Evolutionary conservation across 2,888 invertebrate genomes (phyloP).

Genomic region (Lottia scabra): DNA sequence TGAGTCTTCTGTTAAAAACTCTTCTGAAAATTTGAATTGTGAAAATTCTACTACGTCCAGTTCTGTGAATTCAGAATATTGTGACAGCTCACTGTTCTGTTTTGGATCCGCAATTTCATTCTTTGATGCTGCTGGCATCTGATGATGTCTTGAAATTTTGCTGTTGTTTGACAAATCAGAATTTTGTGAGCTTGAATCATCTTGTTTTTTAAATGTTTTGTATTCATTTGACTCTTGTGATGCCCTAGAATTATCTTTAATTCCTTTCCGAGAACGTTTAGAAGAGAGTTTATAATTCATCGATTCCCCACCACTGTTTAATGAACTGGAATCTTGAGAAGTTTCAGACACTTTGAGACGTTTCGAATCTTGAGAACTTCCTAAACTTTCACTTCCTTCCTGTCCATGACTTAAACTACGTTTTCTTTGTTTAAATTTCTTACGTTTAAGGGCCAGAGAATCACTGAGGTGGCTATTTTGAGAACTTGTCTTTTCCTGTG

Average conservation of each 20-base stretch:
- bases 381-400: not conserved
- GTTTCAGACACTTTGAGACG: not conserved
- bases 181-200: not conserved
- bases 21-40: slow-evolving; percentile 33
- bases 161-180: not conserved
- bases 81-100: not conserved
- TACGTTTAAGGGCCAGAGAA: not conserved
- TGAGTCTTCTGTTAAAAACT: slow-evolving; percentile 26
- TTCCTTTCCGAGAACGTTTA: not conserved
- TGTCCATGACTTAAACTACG: not conserved
- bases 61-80: slow-evolving; percentile 34
- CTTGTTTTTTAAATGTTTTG: not conserved
- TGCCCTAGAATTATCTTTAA: not conserved
- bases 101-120: not conserved
- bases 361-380: not conserved
- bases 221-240: not conserved
- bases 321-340: not conserved
- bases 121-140: not conserved
- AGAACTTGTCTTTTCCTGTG: no score
- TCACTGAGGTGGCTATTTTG: no score
- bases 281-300: not conserved
- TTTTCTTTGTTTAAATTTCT: not conserved
- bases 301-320: not conserved
- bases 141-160: not conserved
- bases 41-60: slow-evolving; percentile 35